These are phyloP conservation scores for Brevimyrus niger DNA, from an alignment of 2,113 vertebrate species.

Conservation along the genomic window DNA sequence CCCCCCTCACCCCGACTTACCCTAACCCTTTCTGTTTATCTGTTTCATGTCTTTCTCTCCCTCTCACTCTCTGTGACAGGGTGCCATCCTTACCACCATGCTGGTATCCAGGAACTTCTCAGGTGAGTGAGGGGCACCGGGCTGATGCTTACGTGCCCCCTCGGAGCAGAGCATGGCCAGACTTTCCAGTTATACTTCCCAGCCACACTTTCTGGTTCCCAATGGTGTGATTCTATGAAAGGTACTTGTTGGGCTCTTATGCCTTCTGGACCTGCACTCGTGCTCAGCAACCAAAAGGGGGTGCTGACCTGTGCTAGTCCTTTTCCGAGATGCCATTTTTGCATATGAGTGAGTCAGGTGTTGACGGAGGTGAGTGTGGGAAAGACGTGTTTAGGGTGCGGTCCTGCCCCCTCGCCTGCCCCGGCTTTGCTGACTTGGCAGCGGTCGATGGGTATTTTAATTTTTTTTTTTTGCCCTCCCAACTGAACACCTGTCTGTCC, in stretches of 20 bases:
- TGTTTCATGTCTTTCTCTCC: background rate
- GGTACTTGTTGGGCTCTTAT: no score
- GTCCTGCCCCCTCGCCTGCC: background rate
- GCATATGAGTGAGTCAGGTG: background rate
- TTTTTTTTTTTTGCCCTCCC: constrained; percentile 48
- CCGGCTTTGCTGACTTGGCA: background rate
- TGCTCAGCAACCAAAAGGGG: background rate
- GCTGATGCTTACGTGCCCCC: background rate
- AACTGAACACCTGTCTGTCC: constrained; percentile 78
- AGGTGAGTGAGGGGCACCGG: constrained; percentile 60
- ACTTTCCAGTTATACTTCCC: background rate
- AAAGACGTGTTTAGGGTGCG: background rate
- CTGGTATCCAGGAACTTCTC: constrained; percentile 97
- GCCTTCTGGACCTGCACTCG: background rate
- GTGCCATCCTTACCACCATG: constrained; percentile 97
- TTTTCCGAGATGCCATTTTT: background rate
- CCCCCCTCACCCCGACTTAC: background rate
- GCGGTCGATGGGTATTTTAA: constrained; percentile 14
- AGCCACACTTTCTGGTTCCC: background rate
- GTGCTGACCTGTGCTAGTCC: background rate
- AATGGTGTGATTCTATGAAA: background rate
- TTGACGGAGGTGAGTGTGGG: constrained; percentile 12
- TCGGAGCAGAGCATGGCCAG: background rate
- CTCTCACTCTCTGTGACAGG: constrained; percentile 58
- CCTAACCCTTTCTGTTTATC: background rate